Conservation (phyloP, 2,113 vertebrate genomes). For the Pogona vitticeps region DNA sequence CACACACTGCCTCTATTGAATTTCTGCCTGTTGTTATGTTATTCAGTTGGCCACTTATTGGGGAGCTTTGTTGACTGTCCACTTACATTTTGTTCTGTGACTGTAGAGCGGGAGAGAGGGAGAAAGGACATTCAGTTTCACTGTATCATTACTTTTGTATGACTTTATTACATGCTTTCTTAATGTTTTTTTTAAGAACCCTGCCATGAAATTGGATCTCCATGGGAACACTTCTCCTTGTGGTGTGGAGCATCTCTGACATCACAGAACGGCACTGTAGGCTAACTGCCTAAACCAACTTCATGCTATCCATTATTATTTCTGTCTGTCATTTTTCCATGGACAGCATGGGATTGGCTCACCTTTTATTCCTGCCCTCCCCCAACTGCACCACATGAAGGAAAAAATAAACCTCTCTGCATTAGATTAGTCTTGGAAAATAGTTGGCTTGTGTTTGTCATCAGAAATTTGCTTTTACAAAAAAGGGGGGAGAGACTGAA, state of each 20-base stretch:
- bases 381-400: neutral
- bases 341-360: neutral
- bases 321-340: neutral
- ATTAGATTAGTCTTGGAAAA: neutral
- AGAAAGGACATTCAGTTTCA: neutral
- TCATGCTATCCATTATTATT: neutral
- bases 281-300: neutral
- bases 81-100: neutral
- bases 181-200: neutral
- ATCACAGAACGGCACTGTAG: neutral
- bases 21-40: conserved; percentile 3
- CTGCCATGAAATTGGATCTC: neutral
- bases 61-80: neutral
- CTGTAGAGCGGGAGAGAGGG: neutral
- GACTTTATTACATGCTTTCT: neutral
- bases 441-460: neutral
- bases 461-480: neutral
- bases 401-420: neutral
- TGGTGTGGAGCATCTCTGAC: neutral
- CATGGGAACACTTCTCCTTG: conserved; percentile 9
- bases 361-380: neutral
- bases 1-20: neutral
- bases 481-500: neutral
- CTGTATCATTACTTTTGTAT: neutral
- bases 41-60: neutral